These are phyloP conservation scores for Apodemus agrarius DNA, from an alignment of 2,797 vertebrate species.

Conservation along the genomic window DNA sequence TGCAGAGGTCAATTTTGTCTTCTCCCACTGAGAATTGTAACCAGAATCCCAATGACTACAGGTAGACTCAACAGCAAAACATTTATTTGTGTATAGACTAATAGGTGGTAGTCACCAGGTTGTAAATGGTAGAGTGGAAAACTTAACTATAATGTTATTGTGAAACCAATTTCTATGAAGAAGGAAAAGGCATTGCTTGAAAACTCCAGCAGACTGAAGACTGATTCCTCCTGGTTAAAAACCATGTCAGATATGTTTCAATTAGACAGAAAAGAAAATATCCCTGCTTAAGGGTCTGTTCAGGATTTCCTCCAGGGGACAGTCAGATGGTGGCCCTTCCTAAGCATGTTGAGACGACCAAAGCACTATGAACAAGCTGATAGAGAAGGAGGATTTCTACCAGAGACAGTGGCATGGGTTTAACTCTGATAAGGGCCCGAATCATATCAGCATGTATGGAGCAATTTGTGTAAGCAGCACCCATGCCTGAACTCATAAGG, in stretches of 20 bases:
- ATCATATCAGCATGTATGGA: neutral
- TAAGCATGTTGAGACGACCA: neutral
- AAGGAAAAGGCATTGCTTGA: neutral
- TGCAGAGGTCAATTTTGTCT: neutral
- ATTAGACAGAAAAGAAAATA: neutral
- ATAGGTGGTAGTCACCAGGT: neutral
- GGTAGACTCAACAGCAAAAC: neutral
- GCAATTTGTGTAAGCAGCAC: neutral
- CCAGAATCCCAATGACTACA: neutral
- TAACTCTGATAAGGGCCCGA: neutral
- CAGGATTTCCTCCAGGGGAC: neutral
- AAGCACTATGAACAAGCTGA: too few relatives aligned
- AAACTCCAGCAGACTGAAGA: neutral
- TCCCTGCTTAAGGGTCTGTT: neutral
- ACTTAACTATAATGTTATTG: neutral
- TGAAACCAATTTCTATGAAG: neutral
- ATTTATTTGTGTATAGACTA: conserved; percentile 28
- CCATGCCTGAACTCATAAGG: neutral
- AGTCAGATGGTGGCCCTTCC: neutral
- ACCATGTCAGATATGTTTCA: neutral
- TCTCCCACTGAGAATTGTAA: neutral
- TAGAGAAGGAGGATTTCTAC: neutral
- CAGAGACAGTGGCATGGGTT: neutral
- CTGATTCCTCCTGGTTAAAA: neutral
- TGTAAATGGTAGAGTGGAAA: neutral